Base-by-base conservation (phyloP, 2,113 vertebrate genomes). In the Forbesichthys papilliferus region DNA sequence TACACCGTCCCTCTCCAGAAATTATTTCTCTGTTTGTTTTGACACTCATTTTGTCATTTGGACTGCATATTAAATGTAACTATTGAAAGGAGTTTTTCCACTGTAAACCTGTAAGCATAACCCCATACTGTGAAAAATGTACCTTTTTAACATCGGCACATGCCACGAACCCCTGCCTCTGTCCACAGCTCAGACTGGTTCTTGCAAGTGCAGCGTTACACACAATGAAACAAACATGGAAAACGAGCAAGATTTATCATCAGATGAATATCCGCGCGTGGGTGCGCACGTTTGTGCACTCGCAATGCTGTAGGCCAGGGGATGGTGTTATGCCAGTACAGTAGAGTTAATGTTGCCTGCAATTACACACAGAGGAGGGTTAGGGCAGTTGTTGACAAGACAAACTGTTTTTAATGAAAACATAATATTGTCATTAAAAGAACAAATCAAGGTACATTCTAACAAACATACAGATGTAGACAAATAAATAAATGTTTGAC, bases 261-360 rank as follows among this genome's bases (percentile, higher is more conserved):
- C 67, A 64, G 51, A 46, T 64, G 71, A 52, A 79, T 64, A 71
- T 8, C 68, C 11, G 62, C 58, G n/a, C 54, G 64, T 60, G 16
- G 53, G 52, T 54, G 61, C 42, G 36, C 67, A 48, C 69, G 54
- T 75, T 20, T 66, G 51, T 67, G 68, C 64, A 70, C 68, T 62
- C 61, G 74, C 33, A 49, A 14, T 10, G 49, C 58, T 78, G 49
- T 68, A 58, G 76, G 70, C 27, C 27, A 27, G 27, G 27, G 54
- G 27, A 76, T 75, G 36, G 36, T 59, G 49, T 77, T 79, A 75
- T 78, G 78, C 72, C 80, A 67, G 68, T 74, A 55, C 75, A 72
- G 34, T 64, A 57, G 71, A 73, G 53, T 53, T 46, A 58, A 67
- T 74, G 48, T 71, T 53, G 42, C 56, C 34, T 72, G 11, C 53